These are phyloP conservation scores for Atopsyche davidsoni DNA, from an alignment of 1,140 invertebrate genomes.

Conservation along the genomic window DNA sequence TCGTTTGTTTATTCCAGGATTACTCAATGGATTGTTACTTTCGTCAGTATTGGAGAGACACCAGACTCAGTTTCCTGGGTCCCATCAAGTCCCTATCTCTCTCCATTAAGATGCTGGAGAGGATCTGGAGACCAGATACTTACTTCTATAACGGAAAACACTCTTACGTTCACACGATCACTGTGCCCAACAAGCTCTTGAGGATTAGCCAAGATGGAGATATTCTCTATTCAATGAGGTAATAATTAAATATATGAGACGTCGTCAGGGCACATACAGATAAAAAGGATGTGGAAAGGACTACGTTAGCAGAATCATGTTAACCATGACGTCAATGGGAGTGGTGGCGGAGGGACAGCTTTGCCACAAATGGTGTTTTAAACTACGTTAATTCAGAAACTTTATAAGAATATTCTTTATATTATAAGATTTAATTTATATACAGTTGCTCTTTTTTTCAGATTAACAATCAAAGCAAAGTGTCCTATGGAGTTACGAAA, in stretches of 20 bases:
- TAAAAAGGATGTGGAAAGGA: too few relatives aligned
- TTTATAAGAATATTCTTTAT: too few relatives aligned
- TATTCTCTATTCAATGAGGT: constrained; percentile 94
- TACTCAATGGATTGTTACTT: constrained; percentile 98
- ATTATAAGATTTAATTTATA: too few relatives aligned
- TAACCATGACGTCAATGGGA: too few relatives aligned
- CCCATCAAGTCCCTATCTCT: constrained; percentile 76
- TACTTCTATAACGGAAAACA: constrained; percentile 91
- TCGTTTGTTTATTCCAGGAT: constrained; percentile 59
- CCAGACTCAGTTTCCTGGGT: constrained; percentile 73
- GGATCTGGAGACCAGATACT: constrained; percentile 94
- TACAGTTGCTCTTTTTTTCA: constrained; percentile 48
- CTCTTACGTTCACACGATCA: constrained; percentile 92
- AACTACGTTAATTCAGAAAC: too few relatives aligned
- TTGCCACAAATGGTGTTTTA: too few relatives aligned
- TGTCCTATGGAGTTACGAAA: constrained; percentile 95
- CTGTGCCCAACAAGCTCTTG: constrained; percentile 89
- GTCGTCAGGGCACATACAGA: too few relatives aligned
- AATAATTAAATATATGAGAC: too few relatives aligned
- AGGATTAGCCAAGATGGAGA: constrained; percentile 83
- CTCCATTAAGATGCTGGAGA: constrained; percentile 85
- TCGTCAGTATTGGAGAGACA: constrained; percentile 82
- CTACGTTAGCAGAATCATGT: too few relatives aligned
- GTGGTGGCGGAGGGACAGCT: too few relatives aligned
- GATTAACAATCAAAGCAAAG: constrained; percentile 93